These are phyloP conservation scores for Incurvaria masculella DNA, from an alignment of 2,888 invertebrate genomes.

Conservation along the genomic window DNA sequence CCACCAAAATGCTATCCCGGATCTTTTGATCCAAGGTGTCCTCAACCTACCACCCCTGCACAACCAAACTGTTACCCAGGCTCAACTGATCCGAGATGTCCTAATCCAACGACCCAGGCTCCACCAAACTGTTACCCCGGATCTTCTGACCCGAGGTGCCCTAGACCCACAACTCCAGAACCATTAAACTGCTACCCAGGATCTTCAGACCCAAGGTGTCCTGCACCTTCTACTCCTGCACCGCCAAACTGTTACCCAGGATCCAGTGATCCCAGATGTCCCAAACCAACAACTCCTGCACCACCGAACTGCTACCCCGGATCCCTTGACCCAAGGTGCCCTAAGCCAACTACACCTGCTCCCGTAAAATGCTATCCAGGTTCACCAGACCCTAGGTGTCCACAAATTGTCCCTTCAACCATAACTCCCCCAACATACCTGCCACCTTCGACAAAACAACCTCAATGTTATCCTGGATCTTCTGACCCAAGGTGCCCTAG, in stretches of 20 bases:
- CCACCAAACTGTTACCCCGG: conserved; percentile 19
- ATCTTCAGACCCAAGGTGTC: conserved; percentile 12
- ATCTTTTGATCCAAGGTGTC: conserved; percentile 23
- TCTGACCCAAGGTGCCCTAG: conserved; percentile 19
- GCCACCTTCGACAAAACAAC: conserved; percentile 16
- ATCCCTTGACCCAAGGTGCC: conserved; percentile 26
- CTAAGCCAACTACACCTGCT: conserved; percentile 20
- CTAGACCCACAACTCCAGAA: conserved; percentile 17
- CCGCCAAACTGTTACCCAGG: conserved; percentile 15
- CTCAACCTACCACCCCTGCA: conserved; percentile 14
- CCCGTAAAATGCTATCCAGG: conserved; percentile 26
- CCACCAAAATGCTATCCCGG: conserved; percentile 15
- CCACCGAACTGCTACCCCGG: conserved; percentile 18
- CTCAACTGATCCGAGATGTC: conserved; percentile 22
- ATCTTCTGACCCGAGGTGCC: conserved; percentile 20
- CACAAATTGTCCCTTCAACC: conserved; percentile 15
- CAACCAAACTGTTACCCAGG: conserved; percentile 20
- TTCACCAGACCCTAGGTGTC: conserved; percentile 26
- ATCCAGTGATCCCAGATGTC: conserved; percentile 17
- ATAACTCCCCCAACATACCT: conserved; percentile 20
- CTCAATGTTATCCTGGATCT: conserved; percentile 20
- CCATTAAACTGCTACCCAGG: conserved; percentile 18
- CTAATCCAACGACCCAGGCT: conserved; percentile 19
- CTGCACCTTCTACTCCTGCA: conserved; percentile 11
- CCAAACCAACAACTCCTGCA: conserved; percentile 13